Conservation (phyloP, 2,888 invertebrate species). For the Xestia sexstrigata region DNA sequence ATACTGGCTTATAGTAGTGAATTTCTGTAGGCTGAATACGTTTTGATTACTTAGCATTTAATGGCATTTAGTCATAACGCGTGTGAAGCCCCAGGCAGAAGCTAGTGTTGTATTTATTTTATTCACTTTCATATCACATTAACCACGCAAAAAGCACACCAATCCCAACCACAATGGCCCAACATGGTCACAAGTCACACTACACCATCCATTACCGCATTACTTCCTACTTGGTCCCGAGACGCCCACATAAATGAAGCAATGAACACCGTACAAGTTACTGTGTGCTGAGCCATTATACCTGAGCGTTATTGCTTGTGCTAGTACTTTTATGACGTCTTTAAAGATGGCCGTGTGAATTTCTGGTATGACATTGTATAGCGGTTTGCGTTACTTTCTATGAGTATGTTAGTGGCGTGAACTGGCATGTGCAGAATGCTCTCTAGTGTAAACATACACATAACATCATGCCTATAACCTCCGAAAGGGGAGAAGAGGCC, state of each 20-base stretch:
- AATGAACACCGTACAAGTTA: slow-evolving; percentile 25
- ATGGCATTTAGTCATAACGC: too few relatives aligned
- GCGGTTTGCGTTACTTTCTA: background rate
- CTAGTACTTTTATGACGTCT: slow-evolving; percentile 8
- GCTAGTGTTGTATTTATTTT: too few relatives aligned
- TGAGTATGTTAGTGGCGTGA: background rate
- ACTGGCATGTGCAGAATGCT: background rate
- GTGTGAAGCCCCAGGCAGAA: too few relatives aligned
- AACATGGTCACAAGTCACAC: background rate
- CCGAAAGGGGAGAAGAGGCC: background rate
- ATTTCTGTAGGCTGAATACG: too few relatives aligned
- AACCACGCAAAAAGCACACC: background rate
- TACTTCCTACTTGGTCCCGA: background rate
- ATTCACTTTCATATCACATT: background rate
- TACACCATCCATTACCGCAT: slow-evolving; percentile 19
- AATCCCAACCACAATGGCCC: background rate
- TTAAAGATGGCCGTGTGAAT: slow-evolving; percentile 1
- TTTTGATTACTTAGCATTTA: too few relatives aligned
- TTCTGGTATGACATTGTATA: background rate
- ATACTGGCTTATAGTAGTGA: too few relatives aligned
- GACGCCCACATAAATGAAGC: slow-evolving; percentile 3
- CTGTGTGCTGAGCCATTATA: slow-evolving; percentile 36
- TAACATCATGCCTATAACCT: too few relatives aligned
- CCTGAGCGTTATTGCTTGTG: slow-evolving; percentile 19
- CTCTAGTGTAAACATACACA: background rate